Base-by-base conservation (phyloP, 1,140 invertebrate species). In the Pseudomyrmex sp. region DNA sequence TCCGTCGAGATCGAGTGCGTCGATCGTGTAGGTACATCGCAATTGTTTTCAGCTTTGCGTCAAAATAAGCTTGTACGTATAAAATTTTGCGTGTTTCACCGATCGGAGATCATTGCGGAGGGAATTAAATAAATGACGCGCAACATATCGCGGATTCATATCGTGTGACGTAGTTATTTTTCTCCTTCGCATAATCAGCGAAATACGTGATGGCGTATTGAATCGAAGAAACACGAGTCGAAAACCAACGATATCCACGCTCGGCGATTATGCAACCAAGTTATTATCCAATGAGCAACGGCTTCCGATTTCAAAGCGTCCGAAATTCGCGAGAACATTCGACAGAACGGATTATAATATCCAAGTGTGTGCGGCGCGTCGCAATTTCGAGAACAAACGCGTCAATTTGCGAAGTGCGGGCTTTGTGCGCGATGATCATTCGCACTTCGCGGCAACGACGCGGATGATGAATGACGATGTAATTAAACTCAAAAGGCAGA, bases 301-400 rank as follows among this genome's bases (percentile, higher is more conserved):
- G 35, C 35, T 58, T 58, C 52, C 75, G 52, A 79, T 79, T 79
- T 69, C 52, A 18, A 79, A 58, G 0, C 20, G 35, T 35, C 35
- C 13, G 44, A 3, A 35, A 35, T 5, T 18, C 50, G 20, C 44
- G 62, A 79, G 35, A 35, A 35, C 35, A 35, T 58, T 9, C 20
- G 65, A 77, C 65, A 70, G 18, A 79, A 70, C 70, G 76, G 44
- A 79, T 70, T 79, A 70, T 70, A 69, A 69, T 79, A 79, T 59
- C 44, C 65, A 70, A 70, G 66, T 70, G 54, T 35, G 35, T 7
- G 35, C 35, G 4, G 35, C 35, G n/a, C 52, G 15, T 70, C 65
- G 18, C 48, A 79, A 79, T 79, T 79, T 70, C 76, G 52, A 48
- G 54, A 70, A 79, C 76, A 79, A 79, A 59, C 65, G 63, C 63